Base-by-base conservation (phyloP, 2,888 invertebrate genomes). In the Cremastinae sp. region DNA sequence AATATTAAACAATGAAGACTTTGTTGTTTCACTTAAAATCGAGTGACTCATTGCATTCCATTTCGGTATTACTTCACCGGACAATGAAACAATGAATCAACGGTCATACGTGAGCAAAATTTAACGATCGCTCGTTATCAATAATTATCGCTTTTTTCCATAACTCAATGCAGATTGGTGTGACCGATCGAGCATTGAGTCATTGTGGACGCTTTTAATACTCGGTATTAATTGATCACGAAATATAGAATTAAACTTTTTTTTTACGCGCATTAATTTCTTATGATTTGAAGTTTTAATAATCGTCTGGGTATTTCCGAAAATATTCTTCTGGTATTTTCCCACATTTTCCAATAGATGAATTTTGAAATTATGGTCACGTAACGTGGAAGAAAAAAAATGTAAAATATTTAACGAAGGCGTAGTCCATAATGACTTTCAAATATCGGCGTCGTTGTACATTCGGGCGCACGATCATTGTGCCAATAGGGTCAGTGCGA, bases 401-500 rank as follows among this genome's bases (percentile, higher is more conserved):
- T 64, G 28, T 43, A 14, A 59, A 56, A 69, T 45, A n/a, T 7
- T 61, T 41, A 43, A 28, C 41, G 61, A 43, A 14, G 39, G 35
- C 12, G 18, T 4, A 47, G 35, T 20, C 68, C 8, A 28, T 7
- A 49, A 58, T 35, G 37, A 71, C 78, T 71, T 69, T 69, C 64
- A 75, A 72, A 75, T 75, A 71, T 75, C 64, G 58, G 68, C 72
- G 55, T 39, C 39, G 47, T 39, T 7, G 55, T 43, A 47, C 45
- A n/a, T 28, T 2, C 51, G 43, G 18, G 10, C 72, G 56, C 64
- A 37, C 37, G 37, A 61, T 20, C 51, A 47, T 22, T 62, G 28
- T 69, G 56, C 75, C 80, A 79, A 79, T 80, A 80, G 81, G 79
- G 78, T 77, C 80, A 81, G 75, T 74, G 69, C 76, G 79, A 82